These are phyloP conservation scores for Cnemophilus loriae DNA, from an alignment of 2,113 vertebrate genomes.

Conservation along the genomic window DNA sequence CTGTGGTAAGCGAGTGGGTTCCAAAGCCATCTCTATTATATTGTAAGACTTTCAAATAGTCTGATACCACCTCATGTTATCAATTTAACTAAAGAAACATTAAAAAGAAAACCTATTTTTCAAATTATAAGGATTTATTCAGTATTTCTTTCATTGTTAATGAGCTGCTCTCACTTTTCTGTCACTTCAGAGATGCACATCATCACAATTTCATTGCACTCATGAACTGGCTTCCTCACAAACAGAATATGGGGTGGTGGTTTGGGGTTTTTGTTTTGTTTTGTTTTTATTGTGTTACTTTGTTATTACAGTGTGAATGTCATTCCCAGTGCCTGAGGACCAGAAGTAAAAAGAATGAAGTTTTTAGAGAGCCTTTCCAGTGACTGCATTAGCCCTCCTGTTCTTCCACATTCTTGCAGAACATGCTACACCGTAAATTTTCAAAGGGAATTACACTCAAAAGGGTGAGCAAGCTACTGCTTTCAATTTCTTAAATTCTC, in stretches of 20 bases:
- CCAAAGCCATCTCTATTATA: not conserved
- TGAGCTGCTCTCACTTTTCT: not conserved
- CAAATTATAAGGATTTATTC: not conserved
- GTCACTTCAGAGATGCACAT: not conserved
- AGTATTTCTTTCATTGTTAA: not conserved
- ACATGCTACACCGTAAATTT: not conserved
- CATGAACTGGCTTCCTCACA: not conserved
- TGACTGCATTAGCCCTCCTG: not conserved
- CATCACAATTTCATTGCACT: not conserved
- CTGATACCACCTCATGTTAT: not conserved
- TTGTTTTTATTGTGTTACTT: not conserved
- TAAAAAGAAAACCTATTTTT: not conserved
- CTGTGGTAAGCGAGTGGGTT: accelerated
- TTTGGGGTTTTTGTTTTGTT: not conserved
- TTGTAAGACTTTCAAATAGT: not conserved
- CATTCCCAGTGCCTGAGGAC: not conserved
- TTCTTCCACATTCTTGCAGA: not conserved
- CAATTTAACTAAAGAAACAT: not conserved
- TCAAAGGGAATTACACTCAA: not conserved
- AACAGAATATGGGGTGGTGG: not conserved
- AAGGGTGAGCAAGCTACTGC: not conserved
- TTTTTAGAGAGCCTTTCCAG: not conserved
- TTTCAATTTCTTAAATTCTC: not conserved
- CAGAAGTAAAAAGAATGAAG: not conserved
- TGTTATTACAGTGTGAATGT: not conserved